Conservation (phyloP, 2,888 invertebrate species). For the Drosophila koepferae region DNA sequence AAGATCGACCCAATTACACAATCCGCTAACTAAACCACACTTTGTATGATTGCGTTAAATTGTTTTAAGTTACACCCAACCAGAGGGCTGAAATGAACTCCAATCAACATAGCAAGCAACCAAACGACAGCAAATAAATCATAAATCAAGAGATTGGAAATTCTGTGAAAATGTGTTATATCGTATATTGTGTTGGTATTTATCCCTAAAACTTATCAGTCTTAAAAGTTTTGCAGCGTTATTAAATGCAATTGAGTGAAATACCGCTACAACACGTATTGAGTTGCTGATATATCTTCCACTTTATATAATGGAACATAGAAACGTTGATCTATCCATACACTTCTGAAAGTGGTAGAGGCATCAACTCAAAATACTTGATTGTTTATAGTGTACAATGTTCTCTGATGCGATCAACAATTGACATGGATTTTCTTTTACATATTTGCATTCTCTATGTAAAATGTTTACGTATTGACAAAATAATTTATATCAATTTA, state of each 20-base stretch:
- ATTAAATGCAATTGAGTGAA: background rate
- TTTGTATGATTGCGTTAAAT: slow-evolving; percentile 50
- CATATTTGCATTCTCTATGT: background rate
- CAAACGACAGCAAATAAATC: slow-evolving; percentile 59
- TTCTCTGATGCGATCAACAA: background rate
- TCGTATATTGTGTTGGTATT: background rate
- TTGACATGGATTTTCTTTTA: background rate
- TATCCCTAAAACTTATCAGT: background rate
- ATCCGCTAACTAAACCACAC: slow-evolving; percentile 47
- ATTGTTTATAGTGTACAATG: background rate
- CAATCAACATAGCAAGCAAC: slow-evolving; percentile 23
- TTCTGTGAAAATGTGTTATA: background rate
- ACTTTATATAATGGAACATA: background rate
- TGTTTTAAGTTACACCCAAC: slow-evolving; percentile 61
- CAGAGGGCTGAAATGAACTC: slow-evolving; percentile 26
- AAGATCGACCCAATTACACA: slow-evolving; percentile 88
- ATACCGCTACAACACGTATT: background rate
- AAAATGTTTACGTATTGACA: background rate
- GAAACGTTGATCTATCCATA: background rate
- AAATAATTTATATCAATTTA: background rate
- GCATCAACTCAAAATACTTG: background rate
- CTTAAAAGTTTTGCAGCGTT: background rate
- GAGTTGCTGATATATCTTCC: background rate
- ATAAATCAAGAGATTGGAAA: slow-evolving; percentile 40
- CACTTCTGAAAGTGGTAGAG: no score